phyloP scores from a whole-genome alignment of 2,888 invertebrate species.

The Caenorhabditis angaria region DNA sequence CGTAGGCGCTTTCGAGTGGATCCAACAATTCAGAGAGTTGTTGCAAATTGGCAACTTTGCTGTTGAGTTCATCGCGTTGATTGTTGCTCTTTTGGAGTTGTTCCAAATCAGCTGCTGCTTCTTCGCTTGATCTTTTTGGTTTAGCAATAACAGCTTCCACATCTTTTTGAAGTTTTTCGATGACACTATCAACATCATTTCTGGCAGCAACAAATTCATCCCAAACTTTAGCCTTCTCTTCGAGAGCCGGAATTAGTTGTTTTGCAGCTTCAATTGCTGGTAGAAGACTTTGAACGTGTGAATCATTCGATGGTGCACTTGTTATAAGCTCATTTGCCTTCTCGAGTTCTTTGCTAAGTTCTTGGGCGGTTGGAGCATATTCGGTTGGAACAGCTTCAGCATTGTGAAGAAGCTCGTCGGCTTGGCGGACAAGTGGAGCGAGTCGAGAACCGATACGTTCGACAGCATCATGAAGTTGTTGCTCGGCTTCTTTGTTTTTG shows the following conservation, averaged over 20 bases:
- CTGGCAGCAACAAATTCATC: slow-evolving; percentile 50
- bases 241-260: slow-evolving; percentile 31
- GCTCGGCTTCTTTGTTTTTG: slow-evolving; percentile 22
- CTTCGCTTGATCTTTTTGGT: slow-evolving; percentile 17
- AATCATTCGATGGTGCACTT: slow-evolving; percentile 10
- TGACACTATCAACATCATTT: slow-evolving; percentile 39
- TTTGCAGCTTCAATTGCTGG: slow-evolving; percentile 26
- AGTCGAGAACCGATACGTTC: slow-evolving; percentile 27
- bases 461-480: slow-evolving; percentile 27
- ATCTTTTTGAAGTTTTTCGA: slow-evolving; percentile 40
- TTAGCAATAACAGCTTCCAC: slow-evolving; percentile 30
- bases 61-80: slow-evolving; percentile 23
- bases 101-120: slow-evolving; percentile 27
- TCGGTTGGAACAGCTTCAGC: slow-evolving; percentile 41
- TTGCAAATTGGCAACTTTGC: slow-evolving; percentile 38
- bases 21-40: slow-evolving; percentile 49
- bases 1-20: slow-evolving; percentile 59
- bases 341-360: slow-evolving; percentile 25
- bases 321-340: slow-evolving; percentile 14
- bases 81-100: slow-evolving; percentile 14
- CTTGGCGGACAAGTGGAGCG: slow-evolving; percentile 34
- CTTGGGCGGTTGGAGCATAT: slow-evolving; percentile 34
- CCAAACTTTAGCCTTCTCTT: slow-evolving; percentile 35
- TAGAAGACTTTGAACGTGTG: slow-evolving; percentile 13
- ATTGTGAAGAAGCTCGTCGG: slow-evolving; percentile 30